A percentile compares a stretch with the other conserved stretches of the same genome.
Conservation (phyloP, 1,140 invertebrate genomes). For the Steinernema feltiae region DNA sequence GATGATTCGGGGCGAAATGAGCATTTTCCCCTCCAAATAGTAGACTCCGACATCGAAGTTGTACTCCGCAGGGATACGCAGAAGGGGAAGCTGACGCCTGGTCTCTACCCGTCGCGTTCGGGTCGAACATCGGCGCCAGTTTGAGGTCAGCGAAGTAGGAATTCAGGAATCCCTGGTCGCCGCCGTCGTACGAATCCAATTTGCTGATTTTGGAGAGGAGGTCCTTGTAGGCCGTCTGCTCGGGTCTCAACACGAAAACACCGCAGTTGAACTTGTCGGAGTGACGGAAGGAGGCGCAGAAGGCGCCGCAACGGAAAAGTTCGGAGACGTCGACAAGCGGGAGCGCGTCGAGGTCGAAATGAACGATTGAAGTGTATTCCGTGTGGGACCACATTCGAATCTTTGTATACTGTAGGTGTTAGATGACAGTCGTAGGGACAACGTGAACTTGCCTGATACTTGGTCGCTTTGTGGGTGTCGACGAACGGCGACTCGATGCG, state of each 20-base stretch:
- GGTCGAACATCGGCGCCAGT: conserved; percentile 42
- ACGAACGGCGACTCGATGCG: conserved; percentile 40
- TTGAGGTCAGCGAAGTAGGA: conserved; percentile 41
- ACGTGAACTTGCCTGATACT: conserved; percentile 35
- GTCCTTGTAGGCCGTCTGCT: conserved; percentile 40
- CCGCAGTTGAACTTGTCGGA: conserved; percentile 49
- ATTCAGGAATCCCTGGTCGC: conserved; percentile 47
- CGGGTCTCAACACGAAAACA: conserved; percentile 41
- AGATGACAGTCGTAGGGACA: not conserved
- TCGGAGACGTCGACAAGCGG: conserved; percentile 32
- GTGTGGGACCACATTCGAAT: conserved; percentile 46
- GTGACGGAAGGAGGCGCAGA: conserved; percentile 44
- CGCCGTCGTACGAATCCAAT: conserved; percentile 40
- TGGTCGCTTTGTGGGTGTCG: conserved; percentile 32
- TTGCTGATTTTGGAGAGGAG: conserved; percentile 29
- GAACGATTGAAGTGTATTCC: conserved; percentile 35
- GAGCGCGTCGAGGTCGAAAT: conserved; percentile 41
- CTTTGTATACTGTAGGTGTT: conserved; percentile 43
- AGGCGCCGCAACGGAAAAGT: conserved; percentile 41
- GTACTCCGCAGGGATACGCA: conserved; percentile 36
- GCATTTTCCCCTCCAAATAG: conserved; percentile 35
- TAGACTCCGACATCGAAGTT: conserved; percentile 49
- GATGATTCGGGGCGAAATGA: conserved; percentile 41
- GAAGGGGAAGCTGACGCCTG: conserved; percentile 13
- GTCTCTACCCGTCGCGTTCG: conserved; percentile 16